A percentile compares a stretch with the other conserved stretches of the same genome.
phyloP scores from a whole-genome alignment of 2,888 invertebrate species.

The Priapulus caudatus region DNA sequence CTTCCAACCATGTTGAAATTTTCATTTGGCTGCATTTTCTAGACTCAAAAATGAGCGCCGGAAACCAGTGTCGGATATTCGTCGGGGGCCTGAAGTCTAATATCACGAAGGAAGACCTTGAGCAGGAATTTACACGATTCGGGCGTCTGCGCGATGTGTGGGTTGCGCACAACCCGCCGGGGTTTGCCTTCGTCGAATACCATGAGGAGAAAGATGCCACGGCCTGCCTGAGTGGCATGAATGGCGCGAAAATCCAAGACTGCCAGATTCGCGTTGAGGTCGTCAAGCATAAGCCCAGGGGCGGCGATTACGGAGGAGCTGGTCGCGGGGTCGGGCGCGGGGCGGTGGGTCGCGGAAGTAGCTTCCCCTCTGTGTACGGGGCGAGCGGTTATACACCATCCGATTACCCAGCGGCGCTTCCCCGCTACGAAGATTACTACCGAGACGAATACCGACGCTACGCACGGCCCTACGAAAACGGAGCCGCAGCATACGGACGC shows the following conservation, averaged over 20 bases:
- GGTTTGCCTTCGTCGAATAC: constrained; percentile 87
- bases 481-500: constrained; percentile 34
- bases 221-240: constrained; percentile 73
- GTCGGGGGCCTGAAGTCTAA: constrained; percentile 77
- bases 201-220: constrained; percentile 76
- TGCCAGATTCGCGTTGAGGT: constrained; percentile 76
- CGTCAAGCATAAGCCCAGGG: constrained; percentile 45
- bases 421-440: constrained; percentile 22
- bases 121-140: constrained; percentile 77
- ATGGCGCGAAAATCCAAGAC: constrained; percentile 74
- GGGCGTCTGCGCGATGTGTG: constrained; percentile 82
- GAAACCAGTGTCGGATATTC: constrained; percentile 51
- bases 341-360: constrained; percentile 17
- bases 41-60: too few relatives aligned
- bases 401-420: constrained; percentile 22
- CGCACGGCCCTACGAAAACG: constrained; percentile 35
- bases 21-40: too few relatives aligned
- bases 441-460: constrained; percentile 33
- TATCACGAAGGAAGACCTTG: constrained; percentile 81
- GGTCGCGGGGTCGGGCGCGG: constrained; percentile 6
- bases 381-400: constrained; percentile 17
- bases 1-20: too few relatives aligned
- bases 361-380: constrained; percentile 42
- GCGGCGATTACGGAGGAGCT: constrained; percentile 21
- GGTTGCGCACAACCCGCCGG: constrained; percentile 86